Evolutionary conservation across 2,888 invertebrate genomes (phyloP), one percentile per base, ranked within the genome.

Genomic region (Formica aserva): DNA sequence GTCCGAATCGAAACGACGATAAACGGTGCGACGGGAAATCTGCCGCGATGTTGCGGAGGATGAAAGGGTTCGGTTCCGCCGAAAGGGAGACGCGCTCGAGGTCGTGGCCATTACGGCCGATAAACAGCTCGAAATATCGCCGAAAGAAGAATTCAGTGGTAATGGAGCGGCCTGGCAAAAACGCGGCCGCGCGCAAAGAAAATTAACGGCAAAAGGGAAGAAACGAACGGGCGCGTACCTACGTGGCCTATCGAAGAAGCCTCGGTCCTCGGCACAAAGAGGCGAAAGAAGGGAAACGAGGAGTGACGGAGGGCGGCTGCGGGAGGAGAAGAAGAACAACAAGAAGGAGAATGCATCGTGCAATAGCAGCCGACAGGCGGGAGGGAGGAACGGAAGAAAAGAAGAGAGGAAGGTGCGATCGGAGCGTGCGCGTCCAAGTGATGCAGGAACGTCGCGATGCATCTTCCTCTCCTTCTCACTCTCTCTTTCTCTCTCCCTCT

Each of bases 371-470:
- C 77, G 77, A 71, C 60, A 52, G 55, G 57, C 52, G 66, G 63
- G 45, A 35, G 22, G 38, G 62, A 69, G 18, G 67, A 57, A 65
- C 52, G 57, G 41, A 29, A 69, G 66, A 71, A 83, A 83, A 82
- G 67, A 78, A 69, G 82, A 67, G 82, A 86, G 80, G 81, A 88
- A 89, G 88, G 88, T 88, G 87, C 87, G 84, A 80, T 87, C 84
- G 87, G 92, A 86, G 90, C 90, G 91, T 90, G 90, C 88, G 91
- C 90, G 87, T 80, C 86, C 89, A 87, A 81, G 72, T 85, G 86
- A 85, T 84, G 86, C 86, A 85, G 82, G 91, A 83, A 83, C 82
- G 82, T 75, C 81, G 80, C 60, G 77, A 62, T 63, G 77, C 65
- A 62, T 83, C 83, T 78, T 65, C 38, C 63, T 83, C 57, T 48